These are phyloP conservation scores for Bathynomus jamesi DNA, from an alignment of 1,140 invertebrate species.

Conservation along the genomic window DNA sequence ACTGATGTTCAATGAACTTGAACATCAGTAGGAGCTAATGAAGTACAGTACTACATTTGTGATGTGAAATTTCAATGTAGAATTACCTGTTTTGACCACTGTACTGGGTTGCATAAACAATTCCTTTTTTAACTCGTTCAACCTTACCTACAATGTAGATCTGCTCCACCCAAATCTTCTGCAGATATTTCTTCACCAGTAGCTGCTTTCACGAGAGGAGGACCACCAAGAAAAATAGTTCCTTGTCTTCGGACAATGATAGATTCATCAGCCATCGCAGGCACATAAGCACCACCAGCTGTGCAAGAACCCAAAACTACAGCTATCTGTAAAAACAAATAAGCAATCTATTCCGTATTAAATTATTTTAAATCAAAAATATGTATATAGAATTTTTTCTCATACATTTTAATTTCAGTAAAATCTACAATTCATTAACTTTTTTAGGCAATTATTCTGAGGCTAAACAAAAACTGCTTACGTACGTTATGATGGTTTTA, in stretches of 20 bases:
- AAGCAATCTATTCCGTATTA: conserved; percentile 7
- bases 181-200: conserved; percentile 87
- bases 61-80: background rate
- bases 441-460: too few relatives aligned
- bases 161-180: conserved; percentile 95
- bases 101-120: too few relatives aligned
- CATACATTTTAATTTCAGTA: too few relatives aligned
- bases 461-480: too few relatives aligned
- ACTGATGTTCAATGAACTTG: too few relatives aligned
- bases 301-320: conserved; percentile 97
- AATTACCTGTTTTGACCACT: too few relatives aligned
- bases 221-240: conserved; percentile 94
- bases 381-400: too few relatives aligned
- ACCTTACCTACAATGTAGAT: conserved; percentile 75
- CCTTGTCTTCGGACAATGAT: conserved; percentile 91
- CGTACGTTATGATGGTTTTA: too few relatives aligned
- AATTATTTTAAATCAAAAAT: too few relatives aligned
- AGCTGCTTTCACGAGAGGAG: conserved; percentile 92
- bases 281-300: conserved; percentile 95
- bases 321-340: conserved; percentile 57
- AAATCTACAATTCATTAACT: too few relatives aligned
- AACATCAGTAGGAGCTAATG: too few relatives aligned
- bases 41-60: background rate
- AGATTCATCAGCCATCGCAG: conserved; percentile 95
- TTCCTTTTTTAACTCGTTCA: background rate